Evolutionary conservation across 2,888 invertebrate species (phyloP).

Genomic region (Antitype chi): DNA sequence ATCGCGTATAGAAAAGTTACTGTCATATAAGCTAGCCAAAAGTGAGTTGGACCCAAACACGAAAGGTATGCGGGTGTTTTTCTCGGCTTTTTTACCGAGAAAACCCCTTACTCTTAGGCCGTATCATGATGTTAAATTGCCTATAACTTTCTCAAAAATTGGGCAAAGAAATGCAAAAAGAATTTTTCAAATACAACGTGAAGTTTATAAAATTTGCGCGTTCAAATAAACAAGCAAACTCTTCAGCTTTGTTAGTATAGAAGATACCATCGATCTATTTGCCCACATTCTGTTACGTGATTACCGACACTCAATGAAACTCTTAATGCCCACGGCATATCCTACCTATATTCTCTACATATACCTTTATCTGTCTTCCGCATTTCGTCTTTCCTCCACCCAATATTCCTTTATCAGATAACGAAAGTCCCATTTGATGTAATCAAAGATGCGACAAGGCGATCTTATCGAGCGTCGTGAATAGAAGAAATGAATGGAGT

Average conservation of each 20-base stretch:
- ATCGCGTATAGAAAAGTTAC: not conserved
- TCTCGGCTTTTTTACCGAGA: too few species aligned
- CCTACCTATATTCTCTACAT: not conserved
- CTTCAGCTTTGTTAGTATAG: too few species aligned
- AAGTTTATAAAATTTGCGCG: too few species aligned
- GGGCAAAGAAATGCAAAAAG: too few species aligned
- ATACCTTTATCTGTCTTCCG: slow-evolving; percentile 5
- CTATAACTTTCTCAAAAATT: too few species aligned
- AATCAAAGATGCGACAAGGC: slow-evolving; percentile 56
- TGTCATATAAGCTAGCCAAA: not conserved
- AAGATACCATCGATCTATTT: not conserved
- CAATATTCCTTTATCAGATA: slow-evolving; percentile 54
- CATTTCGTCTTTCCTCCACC: slow-evolving; percentile 10
- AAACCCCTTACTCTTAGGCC: too few species aligned
- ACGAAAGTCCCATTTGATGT: slow-evolving; percentile 49
- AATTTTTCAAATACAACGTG: too few species aligned
- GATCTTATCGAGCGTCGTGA: slow-evolving; percentile 48
- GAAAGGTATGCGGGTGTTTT: too few species aligned
- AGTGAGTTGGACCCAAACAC: too few species aligned
- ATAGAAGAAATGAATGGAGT: slow-evolving; percentile 45
- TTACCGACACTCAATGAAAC: not conserved
- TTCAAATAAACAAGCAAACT: too few species aligned
- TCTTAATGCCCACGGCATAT: not conserved
- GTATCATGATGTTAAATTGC: too few species aligned
- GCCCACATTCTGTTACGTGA: not conserved